Evolutionary conservation across 2,888 invertebrate species (phyloP).

Genomic region (Hydraecia micacea): DNA sequence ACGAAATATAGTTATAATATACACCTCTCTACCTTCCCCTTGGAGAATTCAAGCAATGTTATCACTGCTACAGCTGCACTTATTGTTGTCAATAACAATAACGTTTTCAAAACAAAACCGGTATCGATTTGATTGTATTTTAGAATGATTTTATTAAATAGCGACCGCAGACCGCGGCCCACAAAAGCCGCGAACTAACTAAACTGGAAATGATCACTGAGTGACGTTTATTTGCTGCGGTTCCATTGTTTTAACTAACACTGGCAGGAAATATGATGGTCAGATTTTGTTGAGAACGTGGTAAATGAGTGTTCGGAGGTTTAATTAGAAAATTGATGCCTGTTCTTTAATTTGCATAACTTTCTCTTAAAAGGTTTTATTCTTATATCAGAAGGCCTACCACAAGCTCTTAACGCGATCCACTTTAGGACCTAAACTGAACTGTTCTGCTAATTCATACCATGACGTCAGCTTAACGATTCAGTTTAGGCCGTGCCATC

Average conservation of each 20-base stretch:
- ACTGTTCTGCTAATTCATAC: no score
- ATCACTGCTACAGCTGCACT: neutral
- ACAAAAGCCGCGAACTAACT: constrained; percentile 51
- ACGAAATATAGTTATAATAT: neutral
- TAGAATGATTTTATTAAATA: constrained; percentile 49
- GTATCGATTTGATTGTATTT: constrained; percentile 25
- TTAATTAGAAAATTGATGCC: neutral
- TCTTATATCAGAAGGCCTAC: no score
- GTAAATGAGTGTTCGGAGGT: neutral
- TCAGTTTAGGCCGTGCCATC: no score
- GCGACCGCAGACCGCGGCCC: constrained; percentile 41
- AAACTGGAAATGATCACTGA: constrained; percentile 46
- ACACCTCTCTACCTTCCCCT: no score
- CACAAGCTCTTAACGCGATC: no score
- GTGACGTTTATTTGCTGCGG: constrained; percentile 52
- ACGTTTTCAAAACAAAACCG: constrained; percentile 21
- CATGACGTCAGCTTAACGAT: no score
- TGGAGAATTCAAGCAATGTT: neutral
- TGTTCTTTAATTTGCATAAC: neutral
- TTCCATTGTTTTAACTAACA: constrained; percentile 48
- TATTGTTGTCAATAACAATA: neutral
- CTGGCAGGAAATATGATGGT: constrained; percentile 8
- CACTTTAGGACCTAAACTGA: no score
- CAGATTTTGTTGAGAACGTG: constrained; percentile 20
- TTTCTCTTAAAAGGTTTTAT: neutral